Conservation (phyloP, 2,888 invertebrate species). For the Muschampia plurimacula region DNA sequence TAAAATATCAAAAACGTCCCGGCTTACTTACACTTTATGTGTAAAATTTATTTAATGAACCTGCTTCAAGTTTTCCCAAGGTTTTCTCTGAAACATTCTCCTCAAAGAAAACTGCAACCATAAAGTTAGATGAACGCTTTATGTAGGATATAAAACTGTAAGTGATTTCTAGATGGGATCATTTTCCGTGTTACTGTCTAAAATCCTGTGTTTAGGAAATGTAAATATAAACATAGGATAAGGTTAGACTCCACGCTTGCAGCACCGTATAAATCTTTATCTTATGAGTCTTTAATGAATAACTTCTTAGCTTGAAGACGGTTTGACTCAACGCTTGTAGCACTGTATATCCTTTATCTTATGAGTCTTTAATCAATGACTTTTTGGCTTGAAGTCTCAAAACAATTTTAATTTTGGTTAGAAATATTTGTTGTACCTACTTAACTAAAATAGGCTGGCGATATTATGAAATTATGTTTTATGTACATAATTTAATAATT, state of each 20-base stretch:
- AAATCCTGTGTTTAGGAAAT: neutral
- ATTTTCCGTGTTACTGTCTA: slow-evolving; percentile 9
- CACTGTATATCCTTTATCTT: too few relatives aligned
- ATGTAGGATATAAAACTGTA: slow-evolving; percentile 30
- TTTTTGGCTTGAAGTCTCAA: neutral
- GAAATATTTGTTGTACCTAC: neutral
- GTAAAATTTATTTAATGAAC: slow-evolving; percentile 34
- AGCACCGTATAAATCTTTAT: too few relatives aligned
- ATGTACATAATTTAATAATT: too few relatives aligned
- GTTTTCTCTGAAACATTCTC: slow-evolving; percentile 27
- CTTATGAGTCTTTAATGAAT: too few relatives aligned
- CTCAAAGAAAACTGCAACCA: slow-evolving; percentile 31
- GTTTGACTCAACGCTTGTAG: neutral
- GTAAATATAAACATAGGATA: neutral
- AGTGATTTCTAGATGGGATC: slow-evolving; percentile 33
- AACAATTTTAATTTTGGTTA: neutral
- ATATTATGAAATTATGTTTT: neutral
- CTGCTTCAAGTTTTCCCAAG: slow-evolving; percentile 17
- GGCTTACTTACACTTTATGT: slow-evolving; percentile 32
- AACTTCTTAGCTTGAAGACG: too few relatives aligned
- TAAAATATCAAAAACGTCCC: slow-evolving; percentile 33
- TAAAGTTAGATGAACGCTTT: slow-evolving; percentile 35
- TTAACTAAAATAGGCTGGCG: neutral
- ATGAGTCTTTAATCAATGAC: too few relatives aligned
- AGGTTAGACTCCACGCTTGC: neutral